Base-by-base conservation (phyloP, 2,113 vertebrate species). In the Alces alces region DNA sequence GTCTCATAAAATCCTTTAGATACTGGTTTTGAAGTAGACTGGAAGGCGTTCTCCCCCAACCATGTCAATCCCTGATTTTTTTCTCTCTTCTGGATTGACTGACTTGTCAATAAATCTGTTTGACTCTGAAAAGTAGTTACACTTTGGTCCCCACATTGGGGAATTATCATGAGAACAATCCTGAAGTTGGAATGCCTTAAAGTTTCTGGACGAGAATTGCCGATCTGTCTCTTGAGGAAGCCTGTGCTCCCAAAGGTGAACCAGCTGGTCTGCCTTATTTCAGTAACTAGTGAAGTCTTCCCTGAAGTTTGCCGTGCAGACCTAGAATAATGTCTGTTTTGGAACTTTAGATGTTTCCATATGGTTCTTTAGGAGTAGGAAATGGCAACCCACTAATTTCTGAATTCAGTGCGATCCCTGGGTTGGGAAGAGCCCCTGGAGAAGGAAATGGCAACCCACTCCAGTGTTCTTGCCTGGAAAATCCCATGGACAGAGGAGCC, bases 11-110 rank as follows among this genome's bases (percentile, higher is more conserved):
- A 89, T 86, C 55, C 55, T 92, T 90, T 66, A 90, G 88, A 78
- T 92, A 19, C 5, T 78, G n/a, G 45, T 89, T 96, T 94, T 86
- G 36, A 96, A 94, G 76, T 92, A 89, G 95, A 57, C 50, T 52
- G 27, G 92, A 86, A 95, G 61, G 43, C 83, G 87, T 79, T 95
- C 13, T 93, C 70, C n/a, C 25, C 39, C 70, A 30, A 23, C 57
- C n/a, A 45, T 52, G 33, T 73, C 45, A 85, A 27, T 39, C 58
- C 11, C 47, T 61, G 14, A 23, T 45, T 91, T 96, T 96, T 91
- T 58, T 91, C 73, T 89, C 30, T 97, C 43, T 73, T 88, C n/a
- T 33, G 39, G 86, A 54, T 21, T 95, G 66, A 92, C 28, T 82
- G 54, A 92, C n/a, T 89, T 92, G 36, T 89, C 28, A 54, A 47